Percentiles rank a stretch among this genome's conserved stretches.
phyloP scores from a whole-genome alignment of 2,888 invertebrate species.

The Noctua fimbriata region DNA sequence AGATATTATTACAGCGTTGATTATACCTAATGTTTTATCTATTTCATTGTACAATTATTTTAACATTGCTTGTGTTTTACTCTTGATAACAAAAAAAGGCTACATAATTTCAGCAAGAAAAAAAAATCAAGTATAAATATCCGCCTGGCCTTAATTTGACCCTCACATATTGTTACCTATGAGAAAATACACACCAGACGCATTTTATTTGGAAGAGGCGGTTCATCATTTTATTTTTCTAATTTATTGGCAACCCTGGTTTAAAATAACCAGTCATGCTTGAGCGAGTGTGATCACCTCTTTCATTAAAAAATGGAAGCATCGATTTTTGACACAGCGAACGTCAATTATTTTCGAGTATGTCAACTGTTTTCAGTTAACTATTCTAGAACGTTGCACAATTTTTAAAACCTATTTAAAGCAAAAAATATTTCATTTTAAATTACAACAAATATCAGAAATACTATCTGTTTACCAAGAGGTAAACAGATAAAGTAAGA shows the following conservation, averaged over 20 bases:
- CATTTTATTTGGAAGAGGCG: slow-evolving; percentile 9
- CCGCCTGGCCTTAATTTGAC: slow-evolving; percentile 21
- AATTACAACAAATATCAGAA: not conserved
- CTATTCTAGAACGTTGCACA: not conserved
- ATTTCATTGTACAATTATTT: not conserved
- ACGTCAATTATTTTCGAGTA: not conserved
- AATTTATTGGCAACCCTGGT: slow-evolving; percentile 4
- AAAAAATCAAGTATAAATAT: slow-evolving; percentile 36
- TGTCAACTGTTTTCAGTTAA: not conserved
- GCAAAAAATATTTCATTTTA: not conserved
- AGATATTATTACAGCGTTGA: not conserved
- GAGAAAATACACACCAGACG: slow-evolving; percentile 39
- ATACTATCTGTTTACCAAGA: not conserved
- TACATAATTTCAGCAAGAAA: not conserved
- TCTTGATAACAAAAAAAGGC: not conserved
- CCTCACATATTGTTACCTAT: slow-evolving; percentile 37
- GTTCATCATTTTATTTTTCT: slow-evolving; percentile 27
- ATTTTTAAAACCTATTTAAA: not conserved
- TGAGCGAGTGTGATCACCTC: no score
- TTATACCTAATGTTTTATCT: no score
- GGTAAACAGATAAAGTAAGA: no score
- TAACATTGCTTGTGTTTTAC: not conserved
- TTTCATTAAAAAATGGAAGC: not conserved
- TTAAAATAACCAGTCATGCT: slow-evolving; percentile 15
- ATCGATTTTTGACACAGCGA: not conserved